These are phyloP conservation scores for Charaxes varanes DNA, from an alignment of 1,140 invertebrate genomes.

Conservation along the genomic window DNA sequence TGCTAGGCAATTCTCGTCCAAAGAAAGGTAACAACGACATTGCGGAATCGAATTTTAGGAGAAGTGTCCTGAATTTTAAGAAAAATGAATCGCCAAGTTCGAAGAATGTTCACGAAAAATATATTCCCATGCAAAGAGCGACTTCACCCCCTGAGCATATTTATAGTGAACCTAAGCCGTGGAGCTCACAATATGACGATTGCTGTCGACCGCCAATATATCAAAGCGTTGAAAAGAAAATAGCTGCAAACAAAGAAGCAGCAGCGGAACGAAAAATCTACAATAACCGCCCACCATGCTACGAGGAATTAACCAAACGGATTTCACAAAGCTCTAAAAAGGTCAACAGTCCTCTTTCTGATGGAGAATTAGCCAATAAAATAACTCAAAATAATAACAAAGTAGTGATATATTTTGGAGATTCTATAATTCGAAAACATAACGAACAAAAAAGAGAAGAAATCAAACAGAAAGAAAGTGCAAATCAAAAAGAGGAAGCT, in stretches of 20 bases:
- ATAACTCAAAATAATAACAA: constrained; percentile 76
- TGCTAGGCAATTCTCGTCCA: constrained; percentile 57
- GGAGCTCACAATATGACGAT: constrained; percentile 50
- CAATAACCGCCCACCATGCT: constrained; percentile 61
- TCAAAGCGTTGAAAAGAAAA: constrained; percentile 64
- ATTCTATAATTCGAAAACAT: constrained; percentile 75
- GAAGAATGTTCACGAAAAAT: constrained; percentile 66
- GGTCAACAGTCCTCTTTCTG: constrained; percentile 26
- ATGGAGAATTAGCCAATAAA: constrained; percentile 52
- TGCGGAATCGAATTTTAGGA: constrained; percentile 48
- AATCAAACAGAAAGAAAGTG: constrained; percentile 32
- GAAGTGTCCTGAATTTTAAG: constrained; percentile 59
- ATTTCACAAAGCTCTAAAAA: constrained; percentile 55
- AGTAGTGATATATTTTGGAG: constrained; percentile 82
- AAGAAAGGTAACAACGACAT: constrained; percentile 56
- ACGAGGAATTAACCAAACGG: constrained; percentile 62
- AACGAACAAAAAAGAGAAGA: constrained; percentile 57
- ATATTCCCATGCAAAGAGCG: constrained; percentile 56
- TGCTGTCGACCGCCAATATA: constrained; percentile 55
- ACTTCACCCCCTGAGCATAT: constrained; percentile 54
- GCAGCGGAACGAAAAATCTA: constrained; percentile 55
- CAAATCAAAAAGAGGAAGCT: constrained; percentile 51
- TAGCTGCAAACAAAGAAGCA: constrained; percentile 46
- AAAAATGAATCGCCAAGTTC: constrained; percentile 52
- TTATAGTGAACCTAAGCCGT: constrained; percentile 58